Evolutionary conservation across 2,113 vertebrate genomes (phyloP).

Genomic region (Proteles cristata): DNA sequence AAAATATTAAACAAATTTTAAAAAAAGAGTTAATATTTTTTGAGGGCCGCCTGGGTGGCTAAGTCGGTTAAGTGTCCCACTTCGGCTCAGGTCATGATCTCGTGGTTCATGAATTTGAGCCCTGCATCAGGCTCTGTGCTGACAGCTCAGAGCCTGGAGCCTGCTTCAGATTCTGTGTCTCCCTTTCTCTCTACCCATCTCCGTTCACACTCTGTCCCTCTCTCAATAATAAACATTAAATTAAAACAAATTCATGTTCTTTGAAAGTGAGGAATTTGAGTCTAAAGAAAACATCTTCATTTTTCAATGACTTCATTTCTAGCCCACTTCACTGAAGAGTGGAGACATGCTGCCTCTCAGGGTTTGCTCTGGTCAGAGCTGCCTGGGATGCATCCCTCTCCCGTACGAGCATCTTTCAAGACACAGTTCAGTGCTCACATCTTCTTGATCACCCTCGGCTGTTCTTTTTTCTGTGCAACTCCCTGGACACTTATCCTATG

Average conservation of each 20-base stretch:
- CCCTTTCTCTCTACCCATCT: too few species aligned
- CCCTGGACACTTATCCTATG: neutral
- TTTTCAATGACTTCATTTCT: neutral
- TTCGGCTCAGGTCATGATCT: too few species aligned
- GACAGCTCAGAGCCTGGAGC: too few species aligned
- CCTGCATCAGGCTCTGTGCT: too few species aligned
- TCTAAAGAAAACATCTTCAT: neutral
- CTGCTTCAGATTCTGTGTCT: too few species aligned
- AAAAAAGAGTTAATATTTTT: neutral
- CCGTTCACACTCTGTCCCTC: too few species aligned
- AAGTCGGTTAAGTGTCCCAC: too few species aligned
- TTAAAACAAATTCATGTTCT: neutral
- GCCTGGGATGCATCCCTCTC: neutral
- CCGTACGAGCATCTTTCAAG: neutral
- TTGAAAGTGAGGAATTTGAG: neutral
- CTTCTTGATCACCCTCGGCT: neutral
- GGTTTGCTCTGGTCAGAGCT: neutral
- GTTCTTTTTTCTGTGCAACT: neutral
- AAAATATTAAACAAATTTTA: too few species aligned
- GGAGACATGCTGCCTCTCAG: neutral
- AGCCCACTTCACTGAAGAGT: neutral
- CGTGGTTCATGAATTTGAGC: too few species aligned
- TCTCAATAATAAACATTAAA: too few species aligned
- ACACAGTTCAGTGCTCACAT: neutral
- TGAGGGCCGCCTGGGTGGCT: too few species aligned